Evolutionary conservation across 2,888 invertebrate species (phyloP), one percentile per base, ranked within the genome.

Genomic region (Dasypogon diadema): DNA sequence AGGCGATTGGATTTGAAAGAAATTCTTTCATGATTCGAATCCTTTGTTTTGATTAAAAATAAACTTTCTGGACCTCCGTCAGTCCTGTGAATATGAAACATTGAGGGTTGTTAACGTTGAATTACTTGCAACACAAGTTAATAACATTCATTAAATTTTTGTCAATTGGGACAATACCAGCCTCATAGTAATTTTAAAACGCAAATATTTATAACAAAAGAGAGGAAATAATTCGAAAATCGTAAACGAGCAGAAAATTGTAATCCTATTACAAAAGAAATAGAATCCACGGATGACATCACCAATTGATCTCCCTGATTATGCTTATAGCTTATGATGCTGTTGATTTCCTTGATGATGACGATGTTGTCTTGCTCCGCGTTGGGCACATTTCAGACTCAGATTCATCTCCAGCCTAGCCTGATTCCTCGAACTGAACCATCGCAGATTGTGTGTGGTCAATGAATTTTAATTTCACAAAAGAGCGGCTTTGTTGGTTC

Each of bases 401-500:
- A 65, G 65, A 65, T 65, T 65, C 26, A 46, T 48, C 22, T 42
- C 42, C 1, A 30, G 34, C 34, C 37, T 48, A 37, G 24, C 24
- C 34, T 58, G 46, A 65, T 65, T 65, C 65, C 46, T 10, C 46
- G 65, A 65, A 65, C 65, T 65, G 48, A 65, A 24, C 65, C 65
- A 42, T 34, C 21, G 42, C 75, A 75, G 60, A 46, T 70, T 76
- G 76, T 76, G 76, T 76, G 76, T 76, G 76, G 76, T 76, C 76
- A 76, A 76, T 76, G 73, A 76, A 76, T 76, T 55, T 76, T 56
- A 76, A 76, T 76, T 76, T 65, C 42, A 76, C 74, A 65, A 74
- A 76, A 76, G 34, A 58, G 70, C 70, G 46, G 75, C 72, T 54
- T 72, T 72, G 37, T 72, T 72, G 72, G 37, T 37, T 55, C 55